Conservation (phyloP, 2,888 invertebrate genomes). For the Junonia oenone region DNA sequence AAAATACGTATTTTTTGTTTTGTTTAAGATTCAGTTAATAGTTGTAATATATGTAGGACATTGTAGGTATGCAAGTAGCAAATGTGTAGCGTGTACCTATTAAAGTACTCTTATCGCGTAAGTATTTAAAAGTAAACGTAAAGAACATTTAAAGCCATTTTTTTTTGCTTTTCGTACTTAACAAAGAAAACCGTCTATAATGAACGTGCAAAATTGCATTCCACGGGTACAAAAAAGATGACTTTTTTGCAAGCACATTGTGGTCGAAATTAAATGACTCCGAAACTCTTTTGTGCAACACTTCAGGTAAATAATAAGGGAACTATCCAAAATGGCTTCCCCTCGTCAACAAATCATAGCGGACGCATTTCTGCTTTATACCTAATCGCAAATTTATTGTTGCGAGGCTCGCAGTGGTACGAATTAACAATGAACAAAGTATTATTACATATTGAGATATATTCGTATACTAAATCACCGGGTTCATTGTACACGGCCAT, state of each 20-base stretch:
- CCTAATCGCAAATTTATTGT: constrained; percentile 77
- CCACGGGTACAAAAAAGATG: constrained; percentile 55
- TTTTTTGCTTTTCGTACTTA: constrained; percentile 15
- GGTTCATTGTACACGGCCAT: constrained; percentile 49
- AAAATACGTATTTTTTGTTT: not conserved
- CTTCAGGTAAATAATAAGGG: constrained; percentile 65
- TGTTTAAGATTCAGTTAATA: too few relatives aligned
- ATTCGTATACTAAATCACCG: constrained; percentile 53
- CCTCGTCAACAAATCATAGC: constrained; percentile 57
- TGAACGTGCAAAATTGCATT: constrained; percentile 60
- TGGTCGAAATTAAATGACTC: constrained; percentile 67
- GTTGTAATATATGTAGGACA: too few relatives aligned
- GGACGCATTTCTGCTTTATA: constrained; percentile 63
- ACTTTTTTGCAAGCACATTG: constrained; percentile 53
- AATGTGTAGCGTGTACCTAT: not conserved
- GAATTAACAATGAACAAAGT: constrained; percentile 72
- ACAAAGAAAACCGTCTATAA: constrained; percentile 51
- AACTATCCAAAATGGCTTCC: constrained; percentile 54
- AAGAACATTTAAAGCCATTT: not conserved
- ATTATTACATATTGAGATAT: constrained; percentile 63
- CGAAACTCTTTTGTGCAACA: constrained; percentile 44
- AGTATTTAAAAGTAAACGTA: not conserved
- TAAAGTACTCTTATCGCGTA: not conserved
- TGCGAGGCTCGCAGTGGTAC: constrained; percentile 60
- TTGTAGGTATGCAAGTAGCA: too few relatives aligned